Percentiles rank a stretch among this genome's conserved stretches.
Evolutionary conservation across 2,888 invertebrate genomes (phyloP).

Genomic region (Epinotia nisella): DNA sequence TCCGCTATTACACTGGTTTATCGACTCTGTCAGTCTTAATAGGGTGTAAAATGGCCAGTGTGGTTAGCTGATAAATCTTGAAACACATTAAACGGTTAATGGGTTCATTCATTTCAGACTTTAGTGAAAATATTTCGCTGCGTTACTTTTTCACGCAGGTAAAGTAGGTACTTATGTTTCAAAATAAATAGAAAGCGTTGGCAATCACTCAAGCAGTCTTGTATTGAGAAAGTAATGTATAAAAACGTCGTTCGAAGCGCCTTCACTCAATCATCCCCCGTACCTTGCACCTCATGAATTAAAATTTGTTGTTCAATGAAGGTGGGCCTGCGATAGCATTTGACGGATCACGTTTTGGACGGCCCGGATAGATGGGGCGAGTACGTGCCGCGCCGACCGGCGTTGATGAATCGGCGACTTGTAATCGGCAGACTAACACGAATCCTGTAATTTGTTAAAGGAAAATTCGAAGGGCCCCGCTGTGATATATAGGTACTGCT

Average conservation of each 20-base stretch:
- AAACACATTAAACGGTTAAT: not conserved
- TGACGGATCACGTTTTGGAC: conserved; percentile 76
- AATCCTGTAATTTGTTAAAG: conserved; percentile 72
- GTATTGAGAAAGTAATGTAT: conserved; percentile 25
- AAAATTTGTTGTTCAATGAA: conserved; percentile 74
- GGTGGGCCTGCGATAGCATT: conserved; percentile 70
- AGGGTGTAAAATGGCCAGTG: not conserved
- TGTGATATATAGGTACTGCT: conserved; percentile 32
- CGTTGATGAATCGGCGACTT: conserved; percentile 80
- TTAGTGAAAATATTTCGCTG: not conserved
- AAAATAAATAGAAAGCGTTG: not conserved
- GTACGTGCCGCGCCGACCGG: conserved; percentile 73
- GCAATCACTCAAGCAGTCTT: conserved; percentile 23
- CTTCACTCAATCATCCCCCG: conserved; percentile 47
- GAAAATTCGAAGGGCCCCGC: conserved; percentile 44
- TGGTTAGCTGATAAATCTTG: conserved; percentile 1
- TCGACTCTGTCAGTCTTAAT: not conserved
- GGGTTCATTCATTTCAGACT: not conserved
- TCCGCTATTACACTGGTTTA: not conserved
- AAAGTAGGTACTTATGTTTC: not conserved
- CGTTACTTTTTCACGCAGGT: not conserved
- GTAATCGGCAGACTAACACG: conserved; percentile 80
- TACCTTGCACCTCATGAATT: conserved; percentile 55
- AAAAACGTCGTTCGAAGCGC: conserved; percentile 46
- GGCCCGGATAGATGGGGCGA: conserved; percentile 74